Evolutionary conservation across 2,888 invertebrate species (phyloP).

Genomic region (Cremastobaeus sp.): DNA sequence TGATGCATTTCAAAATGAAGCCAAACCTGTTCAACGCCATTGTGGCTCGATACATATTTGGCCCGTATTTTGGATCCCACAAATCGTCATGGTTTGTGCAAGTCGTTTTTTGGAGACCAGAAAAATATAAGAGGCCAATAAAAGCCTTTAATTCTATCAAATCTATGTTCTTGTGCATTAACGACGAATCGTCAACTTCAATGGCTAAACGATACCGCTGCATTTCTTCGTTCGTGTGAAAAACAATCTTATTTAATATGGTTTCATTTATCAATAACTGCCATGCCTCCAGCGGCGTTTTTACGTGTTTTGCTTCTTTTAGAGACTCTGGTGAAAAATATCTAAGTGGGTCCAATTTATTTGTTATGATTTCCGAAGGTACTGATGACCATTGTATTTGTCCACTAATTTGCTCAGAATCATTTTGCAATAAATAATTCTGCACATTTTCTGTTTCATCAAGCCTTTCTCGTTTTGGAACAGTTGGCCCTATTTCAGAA

Average conservation of each 20-base stretch:
- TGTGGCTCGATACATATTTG: conserved; percentile 18
- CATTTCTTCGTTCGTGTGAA: conserved; percentile 9
- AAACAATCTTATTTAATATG: conserved; percentile 15
- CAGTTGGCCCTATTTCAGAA: no score
- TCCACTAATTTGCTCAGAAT: no score
- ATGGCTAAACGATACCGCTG: neutral
- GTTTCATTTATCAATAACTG: conserved; percentile 3
- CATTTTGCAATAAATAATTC: no score
- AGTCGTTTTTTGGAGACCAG: conserved; percentile 6
- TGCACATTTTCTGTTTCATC: no score
- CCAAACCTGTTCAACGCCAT: conserved; percentile 22
- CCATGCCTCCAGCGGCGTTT: neutral
- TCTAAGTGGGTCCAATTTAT: no score
- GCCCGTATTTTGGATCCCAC: conserved; percentile 1
- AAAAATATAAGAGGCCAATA: conserved; percentile 14
- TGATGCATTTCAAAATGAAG: conserved; percentile 17
- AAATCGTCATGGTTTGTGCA: neutral
- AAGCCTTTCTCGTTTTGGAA: no score
- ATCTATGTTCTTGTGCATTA: conserved; percentile 6
- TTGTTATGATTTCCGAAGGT: no score
- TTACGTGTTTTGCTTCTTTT: neutral
- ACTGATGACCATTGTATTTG: no score
- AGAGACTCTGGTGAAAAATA: no score
- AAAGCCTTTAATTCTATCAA: conserved; percentile 8
- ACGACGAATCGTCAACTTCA: conserved; percentile 3